Base-by-base conservation (phyloP, 2,888 invertebrate species). In the Altica lythri region DNA sequence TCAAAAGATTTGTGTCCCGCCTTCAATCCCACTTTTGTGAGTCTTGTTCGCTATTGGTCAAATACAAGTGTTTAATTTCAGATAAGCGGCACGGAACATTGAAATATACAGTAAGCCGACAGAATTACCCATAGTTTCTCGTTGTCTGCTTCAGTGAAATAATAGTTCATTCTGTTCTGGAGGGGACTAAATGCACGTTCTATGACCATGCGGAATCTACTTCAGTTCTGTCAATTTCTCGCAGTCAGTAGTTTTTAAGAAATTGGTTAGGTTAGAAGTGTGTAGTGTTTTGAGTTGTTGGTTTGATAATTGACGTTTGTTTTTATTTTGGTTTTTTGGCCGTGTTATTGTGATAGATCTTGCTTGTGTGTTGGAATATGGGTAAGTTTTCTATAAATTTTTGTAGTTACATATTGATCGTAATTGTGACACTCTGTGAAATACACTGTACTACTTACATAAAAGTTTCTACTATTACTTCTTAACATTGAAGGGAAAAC, bases 1-100 rank as follows among this genome's bases (percentile, higher is more conserved):
- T 63, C 59, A 59, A 56, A 55, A 44, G 44, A 53, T 55, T n/a
- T n/a, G n/a, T 35, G 59, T 46, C 35, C 56, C 63, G 61, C 63
- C 63, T 35, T 46, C 37, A 9, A 40, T 55, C 55, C 57, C 63
- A 55, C 54, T 9, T 27, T 51, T 13, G 34, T 49, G 32, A 16
- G 44, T 13, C 22, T 22, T 48, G 13, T 40, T 25, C 42, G 18
- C 42, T 32, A 63, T 63, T 63, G 63, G 63, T 25, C 42, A 16
- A 22, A 16, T 42, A 5, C 2, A 30, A 30, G 32, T 27, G 45
- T 29, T 30, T 34, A 40, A 30, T 60, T 34, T 45, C n/a, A 43
- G 42, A 29, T 19, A 38, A 59, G 59, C 62, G 60, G 62, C 55
- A 43, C 16, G 18, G 12, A 18, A 29, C 32, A 13, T 32, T 14